Base-by-base conservation (phyloP, 1,140 invertebrate genomes). In the Aphaenogaster ashmeadi region DNA sequence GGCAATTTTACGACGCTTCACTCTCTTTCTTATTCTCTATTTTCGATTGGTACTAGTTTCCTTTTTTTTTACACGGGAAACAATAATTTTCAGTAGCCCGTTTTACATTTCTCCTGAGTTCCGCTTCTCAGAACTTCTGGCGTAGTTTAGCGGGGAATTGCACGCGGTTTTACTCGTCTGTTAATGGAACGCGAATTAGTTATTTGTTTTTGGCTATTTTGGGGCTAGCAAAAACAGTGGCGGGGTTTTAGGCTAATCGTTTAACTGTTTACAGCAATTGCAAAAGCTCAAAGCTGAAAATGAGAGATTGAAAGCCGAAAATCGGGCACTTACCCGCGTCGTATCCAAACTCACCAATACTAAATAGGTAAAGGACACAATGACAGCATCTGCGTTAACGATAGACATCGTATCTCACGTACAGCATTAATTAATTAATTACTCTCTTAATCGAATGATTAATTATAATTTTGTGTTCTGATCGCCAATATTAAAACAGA, bases 271-370 rank as follows among this genome's bases (percentile, higher is more conserved):
- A 96, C 98, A 99, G 99, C 98, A 98, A 98, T 98, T 99, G 96
- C 98, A 99, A 98, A 99, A 98, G 96, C 97, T 98, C 97, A 99
- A 99, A 98, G 97, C 98, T 96, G 98, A 99, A 97, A 99, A 98
- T 97, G 98, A 99, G 97, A 98, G 98, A 97, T 97, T 99, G 97
- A 98, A 98, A 97, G 98, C 98, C 95, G 98, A 99, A 97, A 99
- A 99, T 96, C 97, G 98, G 96, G 98, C 98, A 96, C 97, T 99
- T 95, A 98, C 98, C 95, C 97, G 98, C 95, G 98, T 99, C 96
- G 98, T 99, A 96, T 98, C 98, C 96, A 99, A 99, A 97, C 97
- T 99, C 96, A 98, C 98, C 96, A 98, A 98, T 97, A 98, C 97
- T 96, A 97, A 97, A 97, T 97, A 97, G 97, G 97, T 97, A 97